Conservation (phyloP, 2,888 invertebrate species). For the Eilema caniola region DNA sequence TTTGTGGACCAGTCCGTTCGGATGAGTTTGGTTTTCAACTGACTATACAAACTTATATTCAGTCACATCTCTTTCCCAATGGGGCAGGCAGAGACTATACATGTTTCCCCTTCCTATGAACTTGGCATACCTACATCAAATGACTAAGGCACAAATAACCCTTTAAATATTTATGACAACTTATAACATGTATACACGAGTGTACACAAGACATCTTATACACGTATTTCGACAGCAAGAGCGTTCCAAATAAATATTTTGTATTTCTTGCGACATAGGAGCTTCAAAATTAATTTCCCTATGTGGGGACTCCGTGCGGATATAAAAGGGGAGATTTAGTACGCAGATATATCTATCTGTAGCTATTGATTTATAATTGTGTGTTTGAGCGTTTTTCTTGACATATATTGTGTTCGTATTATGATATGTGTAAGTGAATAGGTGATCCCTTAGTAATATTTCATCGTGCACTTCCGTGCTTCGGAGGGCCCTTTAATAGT, state of each 20-base stretch:
- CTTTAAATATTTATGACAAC: background rate
- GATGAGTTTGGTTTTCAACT: too few species aligned
- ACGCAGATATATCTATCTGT: background rate
- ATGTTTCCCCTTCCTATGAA: too few species aligned
- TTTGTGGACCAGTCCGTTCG: too few species aligned
- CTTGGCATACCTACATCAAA: too few species aligned
- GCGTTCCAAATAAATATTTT: slow-evolving; percentile 13
- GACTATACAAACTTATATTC: too few species aligned
- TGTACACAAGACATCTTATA: background rate
- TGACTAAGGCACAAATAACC: too few species aligned
- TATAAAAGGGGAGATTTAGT: slow-evolving; percentile 5
- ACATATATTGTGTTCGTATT: background rate
- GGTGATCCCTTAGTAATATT: too few species aligned
- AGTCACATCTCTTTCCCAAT: too few species aligned
- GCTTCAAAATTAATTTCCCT: slow-evolving; percentile 23
- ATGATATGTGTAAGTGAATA: background rate
- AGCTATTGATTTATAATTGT: slow-evolving; percentile 8
- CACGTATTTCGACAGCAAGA: background rate
- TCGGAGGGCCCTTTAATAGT: too few species aligned
- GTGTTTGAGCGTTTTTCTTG: background rate
- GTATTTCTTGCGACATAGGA: slow-evolving; percentile 18
- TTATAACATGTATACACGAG: background rate
- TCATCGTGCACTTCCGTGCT: too few species aligned
- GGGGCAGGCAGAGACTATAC: too few species aligned
- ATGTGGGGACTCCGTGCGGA: slow-evolving; percentile 15